phyloP scores from a whole-genome alignment of 2,797 vertebrate species.

The Hemibagrus guttatus region DNA sequence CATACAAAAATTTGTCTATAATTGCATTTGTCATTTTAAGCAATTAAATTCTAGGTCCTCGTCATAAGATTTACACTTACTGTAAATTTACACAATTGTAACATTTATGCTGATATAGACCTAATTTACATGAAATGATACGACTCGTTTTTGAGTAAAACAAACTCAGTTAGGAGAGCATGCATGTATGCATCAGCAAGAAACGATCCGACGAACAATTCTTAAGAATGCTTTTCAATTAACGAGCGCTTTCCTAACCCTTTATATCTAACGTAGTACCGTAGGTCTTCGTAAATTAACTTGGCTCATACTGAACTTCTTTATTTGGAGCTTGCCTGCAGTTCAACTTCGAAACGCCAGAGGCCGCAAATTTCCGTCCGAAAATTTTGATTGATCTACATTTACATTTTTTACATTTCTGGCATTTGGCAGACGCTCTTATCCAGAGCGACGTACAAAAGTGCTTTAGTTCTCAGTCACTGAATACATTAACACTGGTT shows the following conservation, averaged over 20 bases:
- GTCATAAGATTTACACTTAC: not conserved
- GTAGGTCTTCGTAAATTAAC: not conserved
- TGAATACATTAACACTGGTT: too few relatives aligned
- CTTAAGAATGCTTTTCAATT: not conserved
- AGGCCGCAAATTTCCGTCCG: not conserved
- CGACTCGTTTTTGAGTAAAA: not conserved
- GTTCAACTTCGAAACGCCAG: not conserved
- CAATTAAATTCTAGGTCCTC: not conserved
- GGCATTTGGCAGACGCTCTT: too few relatives aligned
- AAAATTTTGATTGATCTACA: not conserved
- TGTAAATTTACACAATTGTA: not conserved
- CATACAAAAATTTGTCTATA: not conserved
- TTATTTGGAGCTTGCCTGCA: not conserved
- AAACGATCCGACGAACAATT: too few relatives aligned
- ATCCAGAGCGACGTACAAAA: too few relatives aligned
- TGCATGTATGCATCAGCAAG: not conserved
- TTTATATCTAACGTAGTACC: not conserved
- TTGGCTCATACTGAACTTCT: not conserved
- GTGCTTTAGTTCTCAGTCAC: too few relatives aligned
- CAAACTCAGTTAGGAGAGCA: not conserved
- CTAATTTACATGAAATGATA: not conserved
- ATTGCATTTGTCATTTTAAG: not conserved
- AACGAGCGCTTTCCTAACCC: too few relatives aligned
- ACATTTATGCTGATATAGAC: not conserved
- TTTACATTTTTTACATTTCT: too few relatives aligned